Base-by-base conservation (phyloP, 1,140 invertebrate species). In the Riptortus pedestris region DNA sequence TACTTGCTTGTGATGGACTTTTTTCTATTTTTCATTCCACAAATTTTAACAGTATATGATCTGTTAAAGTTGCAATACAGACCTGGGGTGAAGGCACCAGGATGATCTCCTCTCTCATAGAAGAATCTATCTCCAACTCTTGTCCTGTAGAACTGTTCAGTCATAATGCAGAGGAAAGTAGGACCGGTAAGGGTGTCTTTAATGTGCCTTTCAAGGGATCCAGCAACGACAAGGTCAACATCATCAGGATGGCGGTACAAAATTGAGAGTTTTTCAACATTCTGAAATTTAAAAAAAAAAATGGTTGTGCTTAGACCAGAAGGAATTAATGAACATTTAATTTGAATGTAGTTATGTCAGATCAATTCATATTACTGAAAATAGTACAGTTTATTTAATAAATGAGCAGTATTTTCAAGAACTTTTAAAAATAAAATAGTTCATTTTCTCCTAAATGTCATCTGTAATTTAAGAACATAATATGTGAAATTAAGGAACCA, bases 131-230 rank as follows among this genome's bases (percentile, higher is more conserved):
- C 91, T 7, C 87, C 90, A 9, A 85, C 83, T 71, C 91, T 82
- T 0, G 89, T 86, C 64, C 85, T 78, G 69, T 85, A 89, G 74
- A 97, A 96, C 74, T 96, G 93, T 71, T 88, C 88, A 0, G 83
- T 85, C 1, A 97, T 76, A 60, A 98, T 89, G 69, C 92, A 96
- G 1, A 91, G 79, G 77, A 95, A 96, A 0, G 93, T 96, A 2
- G 93, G 93, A 0, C 94, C 95, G 2, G 87, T 79, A 12, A 93
- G 75, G 0, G 90, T 85, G 1, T 85, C 89, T 1, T 82, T 79
- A 0, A 93, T 82, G 62, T 86, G 83, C 0, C 70, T 72, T 74
- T 97, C 94, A 18, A 93, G 74, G 1, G 90, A 83, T 9, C 86
- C 91, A 16, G 87, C 91, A 12, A 93, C 86, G 43, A 88, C 90